phyloP scores from a whole-genome alignment of 1,140 invertebrate genomes.

The Mercenaria mercenaria region DNA sequence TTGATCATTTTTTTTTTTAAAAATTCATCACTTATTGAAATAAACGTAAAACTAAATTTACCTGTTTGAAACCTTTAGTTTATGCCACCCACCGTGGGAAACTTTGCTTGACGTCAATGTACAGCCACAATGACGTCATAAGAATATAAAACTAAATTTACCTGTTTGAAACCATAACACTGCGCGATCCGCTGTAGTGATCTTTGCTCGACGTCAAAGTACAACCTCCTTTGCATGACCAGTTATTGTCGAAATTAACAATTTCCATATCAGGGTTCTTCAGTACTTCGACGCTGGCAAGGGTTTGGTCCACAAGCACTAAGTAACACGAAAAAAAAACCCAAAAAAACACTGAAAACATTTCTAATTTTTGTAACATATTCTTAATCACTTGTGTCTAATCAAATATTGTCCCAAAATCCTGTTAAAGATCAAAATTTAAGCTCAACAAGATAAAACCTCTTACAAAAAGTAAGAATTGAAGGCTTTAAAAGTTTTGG shows the following conservation, averaged over 20 bases:
- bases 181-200: conserved; percentile 1
- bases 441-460: no score
- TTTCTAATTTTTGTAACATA: no score
- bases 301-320: not conserved
- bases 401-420: no score
- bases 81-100: not conserved
- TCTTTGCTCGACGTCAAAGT: conserved; percentile 3
- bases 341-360: not conserved
- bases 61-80: not conserved
- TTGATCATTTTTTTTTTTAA: no score
- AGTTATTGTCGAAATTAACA: not conserved
- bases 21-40: no score
- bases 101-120: not conserved
- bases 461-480: no score
- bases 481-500: no score
- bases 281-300: conserved; percentile 14
- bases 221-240: conserved; percentile 1
- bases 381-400: no score
- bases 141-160: no score
- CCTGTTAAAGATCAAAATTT: no score
- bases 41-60: not conserved
- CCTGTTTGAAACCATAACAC: conserved; percentile 23
- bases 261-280: conserved; percentile 31
- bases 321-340: not conserved
- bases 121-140: not conserved